phyloP scores from a whole-genome alignment of 2,113 vertebrate species.

The Patagioenas fasciata region DNA sequence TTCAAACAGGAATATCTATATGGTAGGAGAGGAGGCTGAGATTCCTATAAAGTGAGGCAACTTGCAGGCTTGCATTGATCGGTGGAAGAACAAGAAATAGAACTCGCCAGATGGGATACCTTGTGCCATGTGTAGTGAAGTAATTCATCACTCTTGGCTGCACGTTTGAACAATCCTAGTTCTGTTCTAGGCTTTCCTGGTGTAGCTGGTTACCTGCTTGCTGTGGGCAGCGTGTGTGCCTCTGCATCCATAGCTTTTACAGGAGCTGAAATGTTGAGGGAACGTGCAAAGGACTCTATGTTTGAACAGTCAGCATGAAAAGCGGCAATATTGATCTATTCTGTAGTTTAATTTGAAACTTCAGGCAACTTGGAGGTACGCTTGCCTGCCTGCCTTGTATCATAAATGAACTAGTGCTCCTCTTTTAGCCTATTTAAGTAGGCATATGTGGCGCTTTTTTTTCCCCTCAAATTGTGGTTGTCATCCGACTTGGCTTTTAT shows the following conservation, averaged over 20 bases:
- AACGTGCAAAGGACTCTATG: not conserved
- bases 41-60: not conserved
- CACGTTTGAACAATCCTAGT: not conserved
- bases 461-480: not conserved
- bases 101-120: not conserved
- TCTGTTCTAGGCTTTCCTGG: not conserved
- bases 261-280: not conserved
- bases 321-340: not conserved
- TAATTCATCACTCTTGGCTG: not conserved
- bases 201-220: not conserved
- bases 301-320: not conserved
- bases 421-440: not conserved
- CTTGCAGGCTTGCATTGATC: not conserved
- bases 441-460: not conserved
- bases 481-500: slow-evolving; percentile 49
- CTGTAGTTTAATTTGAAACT: not conserved
- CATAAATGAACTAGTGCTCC: not conserved
- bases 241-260: not conserved
- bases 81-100: not conserved
- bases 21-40: not conserved
- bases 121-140: not conserved
- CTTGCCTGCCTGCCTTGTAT: not conserved
- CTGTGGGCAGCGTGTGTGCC: rapidly evolving
- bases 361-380: not conserved
- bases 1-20: not conserved